Base-by-base conservation (phyloP, 1,140 invertebrate genomes). In the Brachionus sp. region DNA sequence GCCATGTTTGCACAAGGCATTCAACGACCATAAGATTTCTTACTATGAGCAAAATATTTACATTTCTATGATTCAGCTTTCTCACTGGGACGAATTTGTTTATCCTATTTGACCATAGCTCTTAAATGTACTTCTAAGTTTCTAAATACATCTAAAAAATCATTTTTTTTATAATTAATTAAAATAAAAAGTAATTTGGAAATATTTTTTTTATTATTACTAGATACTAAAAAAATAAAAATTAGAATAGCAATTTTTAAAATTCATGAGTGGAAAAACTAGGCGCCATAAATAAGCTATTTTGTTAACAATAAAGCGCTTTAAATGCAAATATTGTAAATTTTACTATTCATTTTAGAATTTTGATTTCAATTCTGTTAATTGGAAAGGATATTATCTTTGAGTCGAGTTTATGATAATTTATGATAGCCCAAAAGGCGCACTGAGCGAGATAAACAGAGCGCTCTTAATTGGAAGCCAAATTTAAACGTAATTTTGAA, bases 401-500 rank as follows among this genome's bases (percentile, higher is more conserved):
- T 19, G n/a, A 57, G 50, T 57, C 50, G 50, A 23, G n/a, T 19
- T 57, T 57, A 57, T 57, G 50, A 16, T 57, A 57, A 57, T 57
- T 57, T 57, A 57, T 57, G 50, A 23, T 57, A 19, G 50, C 50
- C 50, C 19, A 57, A 57, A 57, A 57, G 50, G 50, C 50, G 50
- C 50, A 23, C 50, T 57, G 50, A 57, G 19, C 19, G 50, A 57
- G 50, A 57, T 57, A 57, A 57, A 19, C 50, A 57, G 50, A 57
- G 50, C 50, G 50, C 50, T 57, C 19, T 57, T 57, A 57, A 57
- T 57, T 57, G 50, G 50, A 57, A 42, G 39, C 39, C 39, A 57
- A 68, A 33, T 68, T 68, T 68, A 35, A 37, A 57, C 50, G 50
- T 57, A 57, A 57, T 57, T 57, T 57, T 57, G 5, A 70, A 70